phyloP scores from a whole-genome alignment of 2,888 invertebrate genomes.

The Entomobrya multifasciata region DNA sequence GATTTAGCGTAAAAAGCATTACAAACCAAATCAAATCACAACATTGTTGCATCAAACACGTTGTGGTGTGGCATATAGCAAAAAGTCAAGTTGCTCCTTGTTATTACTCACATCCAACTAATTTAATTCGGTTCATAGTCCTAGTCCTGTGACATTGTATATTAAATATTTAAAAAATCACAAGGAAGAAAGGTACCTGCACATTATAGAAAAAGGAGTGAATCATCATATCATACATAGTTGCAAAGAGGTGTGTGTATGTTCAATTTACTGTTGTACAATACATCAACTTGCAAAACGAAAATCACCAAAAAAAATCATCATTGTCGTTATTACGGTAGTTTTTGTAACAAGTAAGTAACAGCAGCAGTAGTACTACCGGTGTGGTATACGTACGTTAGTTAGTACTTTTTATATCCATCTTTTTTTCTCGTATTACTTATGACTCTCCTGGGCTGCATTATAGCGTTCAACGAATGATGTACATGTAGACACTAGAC shows the following conservation, averaged over 20 bases:
- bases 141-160: background rate
- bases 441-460: conserved; percentile 32
- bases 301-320: too few species aligned
- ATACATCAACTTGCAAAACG: too few species aligned
- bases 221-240: too few species aligned
- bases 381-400: too few species aligned
- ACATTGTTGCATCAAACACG: background rate
- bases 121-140: background rate
- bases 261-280: too few species aligned
- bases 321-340: conserved; percentile 12
- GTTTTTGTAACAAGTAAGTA: too few species aligned
- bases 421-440: background rate
- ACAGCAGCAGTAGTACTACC: background rate
- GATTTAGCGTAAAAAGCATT: background rate
- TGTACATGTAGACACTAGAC: conserved; percentile 27
- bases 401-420: conserved; percentile 2
- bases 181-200: too few species aligned
- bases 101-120: conserved; percentile 15
- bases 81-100: conserved; percentile 22
- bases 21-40: background rate
- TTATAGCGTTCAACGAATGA: conserved; percentile 25
- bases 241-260: too few species aligned
- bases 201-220: too few species aligned
- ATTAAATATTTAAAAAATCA: too few species aligned
- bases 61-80: background rate